Evolutionary conservation across 2,113 vertebrate species (phyloP).

Genomic region (Laticauda laticaudata): DNA sequence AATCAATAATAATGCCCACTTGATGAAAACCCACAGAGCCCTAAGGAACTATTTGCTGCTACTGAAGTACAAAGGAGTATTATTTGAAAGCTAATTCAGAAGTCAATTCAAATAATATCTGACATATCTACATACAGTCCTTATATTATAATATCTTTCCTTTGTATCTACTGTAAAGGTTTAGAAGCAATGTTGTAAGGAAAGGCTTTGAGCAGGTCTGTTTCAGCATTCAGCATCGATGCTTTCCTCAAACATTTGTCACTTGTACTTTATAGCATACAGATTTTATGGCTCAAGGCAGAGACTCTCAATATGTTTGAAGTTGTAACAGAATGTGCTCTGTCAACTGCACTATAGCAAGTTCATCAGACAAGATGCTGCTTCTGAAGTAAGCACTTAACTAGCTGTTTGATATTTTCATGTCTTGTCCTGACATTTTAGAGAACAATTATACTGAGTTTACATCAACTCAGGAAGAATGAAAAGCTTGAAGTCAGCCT

Average conservation of each 20-base stretch:
- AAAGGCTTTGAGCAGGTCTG: background rate
- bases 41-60: background rate
- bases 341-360: background rate
- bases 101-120: background rate
- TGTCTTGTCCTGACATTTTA: background rate
- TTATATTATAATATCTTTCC: background rate
- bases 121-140: background rate
- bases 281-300: constrained; percentile 13
- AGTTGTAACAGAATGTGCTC: constrained; percentile 29
- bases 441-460: constrained; percentile 24
- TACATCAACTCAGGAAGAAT: constrained; percentile 10
- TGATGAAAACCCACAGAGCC: background rate
- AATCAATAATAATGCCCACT: background rate
- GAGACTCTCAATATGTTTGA: constrained; percentile 24
- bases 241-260: constrained; percentile 6
- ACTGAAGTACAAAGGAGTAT: background rate
- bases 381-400: background rate
- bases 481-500: background rate
- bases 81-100: background rate
- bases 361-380: constrained; percentile 12
- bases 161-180: background rate
- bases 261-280: constrained; percentile 20
- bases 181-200: background rate
- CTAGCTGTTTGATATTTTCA: constrained; percentile 5
- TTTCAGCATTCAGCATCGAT: background rate